Evolutionary conservation across 2,113 vertebrate species (phyloP).

Genomic region (Mormyrus lacerda): DNA sequence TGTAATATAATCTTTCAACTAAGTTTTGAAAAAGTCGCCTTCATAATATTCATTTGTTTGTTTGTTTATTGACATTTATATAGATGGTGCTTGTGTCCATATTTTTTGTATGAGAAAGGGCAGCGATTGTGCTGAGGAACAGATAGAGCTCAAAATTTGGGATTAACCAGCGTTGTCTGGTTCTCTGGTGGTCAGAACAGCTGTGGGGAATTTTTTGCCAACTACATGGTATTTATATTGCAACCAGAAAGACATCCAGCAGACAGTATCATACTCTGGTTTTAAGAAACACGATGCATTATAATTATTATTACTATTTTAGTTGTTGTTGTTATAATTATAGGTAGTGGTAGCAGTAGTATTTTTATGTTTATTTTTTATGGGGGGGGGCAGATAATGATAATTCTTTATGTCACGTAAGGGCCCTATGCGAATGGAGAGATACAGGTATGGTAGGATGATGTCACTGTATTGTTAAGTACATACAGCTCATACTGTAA

Average conservation of each 20-base stretch:
- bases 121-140: not conserved
- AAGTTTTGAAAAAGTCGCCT: not conserved
- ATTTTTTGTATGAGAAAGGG: not conserved
- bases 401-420: not conserved
- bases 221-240: not conserved
- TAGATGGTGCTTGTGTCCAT: not conserved
- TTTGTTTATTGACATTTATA: not conserved
- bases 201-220: constrained; percentile 2
- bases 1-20: not conserved
- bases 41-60: not conserved
- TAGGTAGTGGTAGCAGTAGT: not conserved
- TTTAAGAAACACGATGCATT: not conserved
- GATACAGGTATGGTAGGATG: not conserved
- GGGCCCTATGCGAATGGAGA: not conserved
- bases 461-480: not conserved
- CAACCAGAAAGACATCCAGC: not conserved
- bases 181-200: not conserved
- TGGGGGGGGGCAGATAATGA: not conserved
- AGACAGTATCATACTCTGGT: not conserved
- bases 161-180: not conserved
- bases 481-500: not conserved
- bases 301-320: not conserved
- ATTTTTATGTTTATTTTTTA: not conserved
- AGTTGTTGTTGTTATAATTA: not conserved
- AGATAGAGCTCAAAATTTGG: not conserved